Evolutionary conservation across 1,140 invertebrate genomes (phyloP), one percentile per base, ranked within the genome.

Genomic region (Babylonia areolata): DNA sequence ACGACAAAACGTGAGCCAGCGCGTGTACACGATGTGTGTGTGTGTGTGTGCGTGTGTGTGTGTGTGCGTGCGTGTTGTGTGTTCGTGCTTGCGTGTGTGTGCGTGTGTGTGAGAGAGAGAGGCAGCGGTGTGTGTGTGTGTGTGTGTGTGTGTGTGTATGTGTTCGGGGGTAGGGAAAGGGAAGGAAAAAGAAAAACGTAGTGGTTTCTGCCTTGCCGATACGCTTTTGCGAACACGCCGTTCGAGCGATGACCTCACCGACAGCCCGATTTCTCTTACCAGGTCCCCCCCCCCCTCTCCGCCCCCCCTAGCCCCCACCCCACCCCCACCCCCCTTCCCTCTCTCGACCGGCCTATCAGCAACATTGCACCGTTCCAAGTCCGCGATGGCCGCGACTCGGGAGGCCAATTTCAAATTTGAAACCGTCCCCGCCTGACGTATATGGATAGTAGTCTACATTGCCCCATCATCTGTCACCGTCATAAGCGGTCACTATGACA

Each of bases 321-420:
- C n/a, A n/a, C n/a, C n/a, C n/a, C n/a, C n/a, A n/a, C n/a, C n/a
- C n/a, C n/a, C n/a, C n/a, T n/a, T n/a, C n/a, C n/a, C n/a, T n/a
- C n/a, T n/a, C n/a, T n/a, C n/a, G n/a, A n/a, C n/a, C n/a, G n/a
- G n/a, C n/a, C n/a, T n/a, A n/a, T n/a, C n/a, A n/a, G n/a, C n/a
- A n/a, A n/a, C n/a, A n/a, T n/a, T n/a, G n/a, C n/a, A n/a, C 73
- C 5, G 12, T 31, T 35, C 9, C 73, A 20, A 3, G 2, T 5
- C 3, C 23, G 77, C 37, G 37, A 40, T 31, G 40, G 35, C 77
- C 9, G 77, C n/a, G 39, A 23, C 17, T 64, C 28, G 58, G 58
- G 58, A 54, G 78, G 78, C 42, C 78, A 33, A n/a, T 80, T 80
- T 80, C 78, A 80, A 80, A 80, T 80, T 80, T 80, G 42, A 80